Base-by-base conservation (phyloP, 2,888 invertebrate species). In the Podotricha telesiphe region DNA sequence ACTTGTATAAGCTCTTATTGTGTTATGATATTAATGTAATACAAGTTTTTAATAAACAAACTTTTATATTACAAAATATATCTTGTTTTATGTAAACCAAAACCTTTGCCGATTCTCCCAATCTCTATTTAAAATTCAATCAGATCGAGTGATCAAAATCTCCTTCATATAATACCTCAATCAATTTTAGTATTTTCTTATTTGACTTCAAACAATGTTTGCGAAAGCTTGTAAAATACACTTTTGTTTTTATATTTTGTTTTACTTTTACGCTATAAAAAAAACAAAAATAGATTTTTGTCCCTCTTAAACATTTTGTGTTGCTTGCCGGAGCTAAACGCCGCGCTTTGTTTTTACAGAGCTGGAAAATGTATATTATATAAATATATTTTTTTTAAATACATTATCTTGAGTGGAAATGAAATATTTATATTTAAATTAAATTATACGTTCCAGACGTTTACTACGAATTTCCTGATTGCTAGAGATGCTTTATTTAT, bases 111-210 rank as follows among this genome's bases (percentile, higher is more conserved):
- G 22, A 37, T 50, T 62, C 19, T 50, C 20, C 20, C 48, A 47
- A 48, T 50, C 34, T 47, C 48, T 50, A 37, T 50, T 62, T 50
- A 50, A 62, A 62, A 62, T 62, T 47, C 62, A 62, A 62, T 62
- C 62, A 62, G 50, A 37, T 62, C 62, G 48, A 50, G 48, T 62
- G 62, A 62, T 62, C 48, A 62, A 50, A 50, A 50, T 62, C 62
- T 62, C 50, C 37, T 50, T 3, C 34, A 50, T 62, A 15, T 62
- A 62, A 62, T 62, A 48, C 48, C 37, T 62, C 62, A 62, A 62
- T 62, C 48, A 62, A 62, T 62, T 62, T 62, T 62, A 62, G 62
- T 48, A 47, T 50, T 50, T 62, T 48, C 48, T 62, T 62, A 37
- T 62, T 62, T 48, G 15, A 62, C 42, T 62, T 50, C 48, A 19